Evolutionary conservation across 2,797 vertebrate genomes (phyloP), one percentile per base, ranked within the genome.

Genomic region (Ctenosaura bakeri): DNA sequence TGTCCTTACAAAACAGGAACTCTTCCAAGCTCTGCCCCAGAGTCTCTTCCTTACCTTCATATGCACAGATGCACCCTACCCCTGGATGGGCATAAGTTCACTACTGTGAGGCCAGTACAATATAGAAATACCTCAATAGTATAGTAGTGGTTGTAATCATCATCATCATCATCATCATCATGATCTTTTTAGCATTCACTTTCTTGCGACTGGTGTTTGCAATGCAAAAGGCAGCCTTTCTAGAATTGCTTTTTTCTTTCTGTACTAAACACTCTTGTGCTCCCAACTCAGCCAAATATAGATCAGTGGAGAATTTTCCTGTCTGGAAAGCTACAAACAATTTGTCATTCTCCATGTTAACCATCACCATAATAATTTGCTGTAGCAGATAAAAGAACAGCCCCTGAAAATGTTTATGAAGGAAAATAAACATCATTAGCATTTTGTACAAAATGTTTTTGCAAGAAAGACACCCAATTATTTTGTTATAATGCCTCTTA

Each of bases 381-480:
- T 89, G 81, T 69, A 87, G 78, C 50, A 90, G 90, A 82, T 85
- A 83, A 52, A 90, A 86, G 50, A 91, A 90, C 0, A 1, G 86
- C 92, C 88, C 22, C 0, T 90, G 86, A 87, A 92, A 91, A 8
- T n/a, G 32, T 35, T 29, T 89, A 82, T 85, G 87, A 92, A 93
- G 71, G 91, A 93, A 94, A 91, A 94, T 46, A 78, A 89, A 89
- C 89, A 87, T 69, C 74, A 71, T 92, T 88, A 92, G 26, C 16
- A 24, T 56, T 69, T 92, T 95, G 92, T 82, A 66, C 82, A 88
- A 90, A 88, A 90, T 74, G 88, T 82, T 93, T 91, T 90, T 94
- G 90, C 91, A 94, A 93, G 69, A 85, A 85, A 93, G 50, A 69
- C 26, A 69, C 2, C 4, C 92, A 91, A 89, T 92, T 64, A 4